Evolutionary conservation across 2,888 invertebrate genomes (phyloP).

Genomic region (Nemurella pictetii): DNA sequence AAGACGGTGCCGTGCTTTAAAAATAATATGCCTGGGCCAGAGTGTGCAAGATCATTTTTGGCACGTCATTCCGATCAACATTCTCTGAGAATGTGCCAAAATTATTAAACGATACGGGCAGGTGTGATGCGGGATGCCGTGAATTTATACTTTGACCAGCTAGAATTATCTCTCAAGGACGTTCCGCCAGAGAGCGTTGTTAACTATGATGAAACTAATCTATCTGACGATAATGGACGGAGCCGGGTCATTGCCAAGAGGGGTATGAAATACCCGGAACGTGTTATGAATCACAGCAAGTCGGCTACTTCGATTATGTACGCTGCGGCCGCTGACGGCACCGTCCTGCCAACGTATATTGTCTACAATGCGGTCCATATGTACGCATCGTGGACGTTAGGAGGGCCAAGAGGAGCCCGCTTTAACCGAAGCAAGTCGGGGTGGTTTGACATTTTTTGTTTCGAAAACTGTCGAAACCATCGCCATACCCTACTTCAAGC

Average conservation of each 20-base stretch:
- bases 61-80: too few relatives aligned
- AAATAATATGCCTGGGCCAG: too few relatives aligned
- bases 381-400: slow-evolving; percentile 41
- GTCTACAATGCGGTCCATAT: slow-evolving; percentile 41
- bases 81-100: too few relatives aligned
- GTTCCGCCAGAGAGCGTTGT: too few relatives aligned
- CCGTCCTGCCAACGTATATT: slow-evolving; percentile 38
- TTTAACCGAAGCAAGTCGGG: slow-evolving; percentile 47
- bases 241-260: slow-evolving; percentile 39
- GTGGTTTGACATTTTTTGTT: slow-evolving; percentile 47
- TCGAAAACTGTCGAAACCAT: slow-evolving; percentile 46
- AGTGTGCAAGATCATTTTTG: too few relatives aligned
- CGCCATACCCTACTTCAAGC: slow-evolving; percentile 40
- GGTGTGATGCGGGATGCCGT: too few relatives aligned
- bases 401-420: slow-evolving; percentile 40
- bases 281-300: slow-evolving; percentile 42
- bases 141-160: too few relatives aligned
- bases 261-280: slow-evolving; percentile 38
- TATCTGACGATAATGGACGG: slow-evolving; percentile 47
- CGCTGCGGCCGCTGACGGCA: slow-evolving; percentile 35
- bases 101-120: too few relatives aligned
- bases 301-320: slow-evolving; percentile 37
- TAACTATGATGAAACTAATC: slow-evolving; percentile 49
- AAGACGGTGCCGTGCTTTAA: too few relatives aligned
- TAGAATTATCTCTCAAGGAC: too few relatives aligned